Base-by-base conservation (phyloP, 2,888 invertebrate species). In the Polylopha cassiicola region DNA sequence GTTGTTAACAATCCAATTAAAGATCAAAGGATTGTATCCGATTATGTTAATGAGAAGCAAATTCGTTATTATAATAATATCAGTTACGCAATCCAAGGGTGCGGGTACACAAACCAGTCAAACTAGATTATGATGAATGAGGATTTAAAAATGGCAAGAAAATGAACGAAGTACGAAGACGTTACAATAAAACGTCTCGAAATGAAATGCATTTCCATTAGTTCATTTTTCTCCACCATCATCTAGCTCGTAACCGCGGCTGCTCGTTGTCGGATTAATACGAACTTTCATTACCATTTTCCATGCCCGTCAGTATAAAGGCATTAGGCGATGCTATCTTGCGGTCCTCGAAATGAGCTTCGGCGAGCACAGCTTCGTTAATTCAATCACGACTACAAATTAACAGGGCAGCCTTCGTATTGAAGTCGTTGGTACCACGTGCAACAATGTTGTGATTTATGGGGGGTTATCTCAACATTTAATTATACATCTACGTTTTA, bases 381-480 rank as follows among this genome's bases (percentile, higher is more conserved):
- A 74, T 73, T 74, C 71, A 73, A 74, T 76, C 73, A 74, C 66
- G 72, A 72, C 67, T 65, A 68, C 69, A 71, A 75, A 74, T 76
- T 67, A 72, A 65, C 64, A 62, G 59, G 51, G 48, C 46, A 48
- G 55, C 55, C 53, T 58, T 58, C 50, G 55, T 61, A 57, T 57
- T 56, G 50, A 60, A 61, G 54, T 51, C 48, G 32, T 51, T 27
- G 24, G n/a, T n/a, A n/a, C n/a, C n/a, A n/a, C n/a, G n/a, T n/a
- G n/a, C n/a, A 15, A 34, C 11, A 29, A 17, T 17, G 37, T 9
- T n/a, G n/a, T n/a, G n/a, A n/a, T n/a, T n/a, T n/a, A n/a, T n/a
- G n/a, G n/a, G n/a, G n/a, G n/a, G n/a, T n/a, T n/a, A n/a, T n/a
- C n/a, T n/a, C n/a, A n/a, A n/a, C n/a, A n/a, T n/a, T n/a, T n/a